These are phyloP conservation scores for Paramuricea clavata DNA, from an alignment of 92 coral and sea anemone genomes.

Conservation along the genomic window DNA sequence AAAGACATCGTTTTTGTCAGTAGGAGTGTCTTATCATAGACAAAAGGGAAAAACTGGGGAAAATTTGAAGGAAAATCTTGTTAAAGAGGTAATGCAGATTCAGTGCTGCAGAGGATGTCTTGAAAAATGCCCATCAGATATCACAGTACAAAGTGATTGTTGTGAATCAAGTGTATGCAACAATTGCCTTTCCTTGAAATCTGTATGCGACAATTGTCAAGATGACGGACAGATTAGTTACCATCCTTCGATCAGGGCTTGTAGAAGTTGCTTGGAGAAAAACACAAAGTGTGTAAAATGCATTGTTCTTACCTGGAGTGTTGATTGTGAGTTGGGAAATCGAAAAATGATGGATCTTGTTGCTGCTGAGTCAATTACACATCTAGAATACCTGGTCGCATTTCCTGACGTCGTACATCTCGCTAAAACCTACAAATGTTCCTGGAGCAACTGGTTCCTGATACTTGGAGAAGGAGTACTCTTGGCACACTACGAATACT, in stretches of 20 bases:
- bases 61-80: constrained; percentile 44
- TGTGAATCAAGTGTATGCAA: constrained; percentile 55
- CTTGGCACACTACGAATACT: constrained; percentile 64
- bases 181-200: constrained; percentile 46
- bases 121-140: constrained; percentile 27
- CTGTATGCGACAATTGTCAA: constrained; percentile 67
- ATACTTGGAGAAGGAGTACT: constrained; percentile 66
- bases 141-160: constrained; percentile 29
- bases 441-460: constrained; percentile 64
- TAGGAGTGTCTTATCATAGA: constrained; percentile 52
- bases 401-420: constrained; percentile 68
- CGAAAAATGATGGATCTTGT: constrained; percentile 68
- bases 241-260: constrained; percentile 63
- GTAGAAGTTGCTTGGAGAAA: constrained; percentile 63
- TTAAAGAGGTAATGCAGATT: constrained; percentile 52
- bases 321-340: constrained; percentile 60
- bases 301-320: constrained; percentile 43
- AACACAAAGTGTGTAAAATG: constrained; percentile 39
- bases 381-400: constrained; percentile 59
- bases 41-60: constrained; percentile 53
- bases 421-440: constrained; percentile 65
- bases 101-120: constrained; percentile 59
- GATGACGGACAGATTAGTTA: constrained; percentile 62
- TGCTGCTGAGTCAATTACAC: constrained; percentile 26
- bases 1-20: constrained; percentile 48